Conservation (phyloP, 2,113 vertebrate genomes). For the Pseudolaguvia tuberculata region DNA sequence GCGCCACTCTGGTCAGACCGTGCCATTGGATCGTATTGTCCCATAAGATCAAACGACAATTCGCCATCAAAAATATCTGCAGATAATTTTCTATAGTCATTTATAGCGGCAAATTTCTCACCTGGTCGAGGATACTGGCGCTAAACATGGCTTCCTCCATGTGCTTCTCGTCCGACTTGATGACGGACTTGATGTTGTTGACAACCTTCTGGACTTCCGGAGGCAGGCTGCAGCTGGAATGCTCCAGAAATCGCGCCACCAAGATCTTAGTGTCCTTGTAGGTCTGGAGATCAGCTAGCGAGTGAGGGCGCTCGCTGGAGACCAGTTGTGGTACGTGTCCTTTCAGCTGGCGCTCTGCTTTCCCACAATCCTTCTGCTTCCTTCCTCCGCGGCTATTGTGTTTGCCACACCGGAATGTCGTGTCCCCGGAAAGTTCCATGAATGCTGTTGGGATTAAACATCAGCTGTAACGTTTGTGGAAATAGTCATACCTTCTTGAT, state of each 20-base stretch:
- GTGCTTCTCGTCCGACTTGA: conserved; percentile 83
- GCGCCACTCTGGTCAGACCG: too few species aligned
- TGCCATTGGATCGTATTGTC: too few species aligned
- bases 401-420: conserved; percentile 58
- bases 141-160: conserved; percentile 90
- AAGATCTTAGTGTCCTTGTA: conserved; percentile 89
- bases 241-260: conserved; percentile 93
- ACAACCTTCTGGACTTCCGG: conserved; percentile 86
- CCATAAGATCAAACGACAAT: too few species aligned
- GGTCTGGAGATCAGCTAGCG: conserved; percentile 84
- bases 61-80: neutral
- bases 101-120: conserved; percentile 43
- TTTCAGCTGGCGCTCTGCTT: conserved; percentile 67
- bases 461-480: neutral
- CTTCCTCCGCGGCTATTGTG: conserved; percentile 55
- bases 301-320: conserved; percentile 75
- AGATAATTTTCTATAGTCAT: too few species aligned
- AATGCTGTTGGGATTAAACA: neutral
- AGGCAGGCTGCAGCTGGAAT: conserved; percentile 82
- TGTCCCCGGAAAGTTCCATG: neutral
- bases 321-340: conserved; percentile 61
- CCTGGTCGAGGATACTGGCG: conserved; percentile 84
- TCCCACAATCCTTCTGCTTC: conserved; percentile 67
- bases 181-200: conserved; percentile 81
- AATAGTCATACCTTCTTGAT: too few species aligned